Base-by-base conservation (phyloP, 53 echinoderm and acorn worm genomes). In the Paelopatides confundens region DNA sequence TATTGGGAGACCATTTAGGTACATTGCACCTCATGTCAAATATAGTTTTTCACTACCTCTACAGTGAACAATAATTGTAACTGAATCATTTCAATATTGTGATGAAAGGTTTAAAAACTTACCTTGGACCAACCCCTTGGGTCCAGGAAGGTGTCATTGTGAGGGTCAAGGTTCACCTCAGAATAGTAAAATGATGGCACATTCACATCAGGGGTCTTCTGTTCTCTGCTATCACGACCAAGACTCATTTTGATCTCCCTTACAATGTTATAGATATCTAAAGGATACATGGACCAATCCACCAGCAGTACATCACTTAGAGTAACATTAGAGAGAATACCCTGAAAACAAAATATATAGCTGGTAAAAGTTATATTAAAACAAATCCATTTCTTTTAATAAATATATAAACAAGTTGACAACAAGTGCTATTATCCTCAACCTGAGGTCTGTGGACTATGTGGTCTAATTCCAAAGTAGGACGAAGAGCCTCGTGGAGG, bases 71-170 rank as follows among this genome's bases (percentile, higher is more conserved):
- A n/a, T n/a, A n/a, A n/a, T n/a, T n/a, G n/a, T n/a, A n/a, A n/a
- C n/a, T n/a, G n/a, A n/a, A n/a, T n/a, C n/a, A n/a, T n/a, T n/a
- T n/a, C n/a, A n/a, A n/a, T n/a, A n/a, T n/a, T n/a, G n/a, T n/a
- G n/a, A n/a, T n/a, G n/a, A n/a, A n/a, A n/a, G n/a, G n/a, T n/a
- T n/a, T 43, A 43, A 43, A 21, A 26, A 47, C 87, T 93, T 63
- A 97, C 97, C 95, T 97, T 97, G 18, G 97, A 89, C 97, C 97
- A 97, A 17, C 95, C 95, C 30, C 85, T 86, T 50, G 92, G 82
- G 51, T 92, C 93, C 50, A 97, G 53, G 69, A 93, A 97, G 11
- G 97, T 97, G 71, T 97, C 97, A 47, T 77, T 89, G 0, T 91
- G 91, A 39, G 86, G 79, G 40, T 90, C 87, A 5, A 87, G 47